These are phyloP conservation scores for Drosophila athabasca DNA, from an alignment of 1,140 invertebrate species.

Conservation along the genomic window DNA sequence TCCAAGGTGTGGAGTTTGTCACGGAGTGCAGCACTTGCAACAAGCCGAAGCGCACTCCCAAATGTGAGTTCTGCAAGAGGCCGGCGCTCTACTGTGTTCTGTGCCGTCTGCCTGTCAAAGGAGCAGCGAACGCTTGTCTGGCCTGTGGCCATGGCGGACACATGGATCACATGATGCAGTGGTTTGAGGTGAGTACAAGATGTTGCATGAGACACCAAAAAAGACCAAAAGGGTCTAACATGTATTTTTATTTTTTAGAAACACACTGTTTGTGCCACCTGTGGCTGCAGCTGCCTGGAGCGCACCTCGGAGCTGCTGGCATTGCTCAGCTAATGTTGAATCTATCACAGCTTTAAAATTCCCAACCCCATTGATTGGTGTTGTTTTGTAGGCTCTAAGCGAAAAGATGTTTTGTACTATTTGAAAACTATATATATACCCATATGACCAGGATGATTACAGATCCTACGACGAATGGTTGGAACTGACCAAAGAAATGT, in stretches of 20 bases:
- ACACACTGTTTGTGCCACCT: constrained; percentile 87
- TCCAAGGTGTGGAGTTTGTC: constrained; percentile 90
- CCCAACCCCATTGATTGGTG: constrained; percentile 27
- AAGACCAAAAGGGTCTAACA: no score
- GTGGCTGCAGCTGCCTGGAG: constrained; percentile 93
- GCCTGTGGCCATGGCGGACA: constrained; percentile 97
- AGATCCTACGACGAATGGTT: neutral
- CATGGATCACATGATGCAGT: constrained; percentile 90
- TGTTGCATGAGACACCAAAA: no score
- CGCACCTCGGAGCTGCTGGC: constrained; percentile 83
- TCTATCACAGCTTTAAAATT: constrained; percentile 2
- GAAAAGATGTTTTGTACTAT: constrained; percentile 38
- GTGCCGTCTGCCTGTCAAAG: constrained; percentile 93
- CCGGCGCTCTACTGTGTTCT: constrained; percentile 91
- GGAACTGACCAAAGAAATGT: constrained; percentile 4
- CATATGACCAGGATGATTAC: constrained; percentile 5
- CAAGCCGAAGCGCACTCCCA: constrained; percentile 85
- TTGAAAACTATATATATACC: constrained; percentile 45
- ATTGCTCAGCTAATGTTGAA: constrained; percentile 55
- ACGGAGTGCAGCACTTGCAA: constrained; percentile 90
- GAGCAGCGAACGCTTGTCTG: constrained; percentile 92
- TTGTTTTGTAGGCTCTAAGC: constrained; percentile 46
- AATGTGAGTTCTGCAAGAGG: constrained; percentile 89
- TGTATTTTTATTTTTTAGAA: constrained; percentile 79
- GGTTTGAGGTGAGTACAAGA: constrained; percentile 89